Conservation (phyloP, 2,888 invertebrate genomes). For the Malthinus flaveolus region DNA sequence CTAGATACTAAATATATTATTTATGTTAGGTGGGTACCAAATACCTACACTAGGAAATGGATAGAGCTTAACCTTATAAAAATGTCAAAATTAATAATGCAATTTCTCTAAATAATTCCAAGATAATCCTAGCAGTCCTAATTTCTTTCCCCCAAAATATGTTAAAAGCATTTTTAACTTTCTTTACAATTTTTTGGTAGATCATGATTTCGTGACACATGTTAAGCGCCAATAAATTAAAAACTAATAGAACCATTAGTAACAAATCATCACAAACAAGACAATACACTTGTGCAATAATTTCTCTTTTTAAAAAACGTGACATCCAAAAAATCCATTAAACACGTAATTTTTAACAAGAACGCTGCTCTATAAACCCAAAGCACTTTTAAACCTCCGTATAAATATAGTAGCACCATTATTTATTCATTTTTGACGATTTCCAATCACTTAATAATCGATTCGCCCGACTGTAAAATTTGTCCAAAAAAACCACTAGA, state of each 20-base stretch:
- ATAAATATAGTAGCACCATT: conserved; percentile 16
- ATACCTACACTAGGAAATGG: no score
- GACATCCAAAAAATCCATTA: conserved; percentile 35
- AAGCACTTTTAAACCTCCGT: conserved; percentile 24
- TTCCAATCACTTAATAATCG: conserved; percentile 7
- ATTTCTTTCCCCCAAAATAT: no score
- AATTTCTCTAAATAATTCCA: no score
- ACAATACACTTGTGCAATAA: conserved; percentile 11
- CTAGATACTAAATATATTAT: no score
- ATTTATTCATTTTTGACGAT: conserved; percentile 7
- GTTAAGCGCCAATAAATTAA: no score
- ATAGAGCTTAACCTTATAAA: no score
- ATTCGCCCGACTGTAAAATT: conserved; percentile 10
- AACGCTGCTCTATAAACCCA: conserved; percentile 26
- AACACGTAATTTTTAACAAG: conserved; percentile 31
- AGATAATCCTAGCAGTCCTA: no score
- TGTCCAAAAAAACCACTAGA: conserved; percentile 17
- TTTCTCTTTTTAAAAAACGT: conserved; percentile 22
- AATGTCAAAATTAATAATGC: no score
- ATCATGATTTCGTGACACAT: neutral
- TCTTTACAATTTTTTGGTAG: neutral
- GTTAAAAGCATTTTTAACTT: neutral
- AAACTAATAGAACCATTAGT: neutral
- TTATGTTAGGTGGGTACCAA: no score
- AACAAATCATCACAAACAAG: conserved; percentile 4